These are phyloP conservation scores for Temnothorax rugatulus DNA, from an alignment of 2,888 invertebrate species.

Conservation along the genomic window DNA sequence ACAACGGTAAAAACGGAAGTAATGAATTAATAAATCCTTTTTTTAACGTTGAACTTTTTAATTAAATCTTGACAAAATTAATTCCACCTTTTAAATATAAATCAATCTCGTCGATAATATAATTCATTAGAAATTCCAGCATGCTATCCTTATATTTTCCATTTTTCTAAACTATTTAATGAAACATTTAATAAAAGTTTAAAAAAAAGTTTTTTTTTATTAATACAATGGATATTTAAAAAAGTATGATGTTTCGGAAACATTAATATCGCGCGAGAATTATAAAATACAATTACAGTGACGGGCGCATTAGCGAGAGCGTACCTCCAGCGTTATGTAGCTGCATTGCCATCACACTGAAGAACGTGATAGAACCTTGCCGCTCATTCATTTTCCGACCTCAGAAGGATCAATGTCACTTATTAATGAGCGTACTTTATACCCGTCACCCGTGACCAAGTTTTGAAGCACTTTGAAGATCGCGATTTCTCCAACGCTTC, in stretches of 20 bases:
- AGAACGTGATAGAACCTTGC: slow-evolving; percentile 25
- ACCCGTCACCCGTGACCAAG: slow-evolving; percentile 53
- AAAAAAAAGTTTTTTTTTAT: background rate
- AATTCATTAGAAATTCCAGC: background rate
- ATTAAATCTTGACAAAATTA: background rate
- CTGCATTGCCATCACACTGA: slow-evolving; percentile 13
- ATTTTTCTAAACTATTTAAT: background rate
- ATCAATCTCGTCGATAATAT: background rate
- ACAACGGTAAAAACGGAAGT: background rate
- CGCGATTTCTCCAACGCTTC: slow-evolving; percentile 58
- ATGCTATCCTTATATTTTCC: background rate
- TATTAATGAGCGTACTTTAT: slow-evolving; percentile 56
- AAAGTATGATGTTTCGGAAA: background rate
- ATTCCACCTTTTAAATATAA: background rate
- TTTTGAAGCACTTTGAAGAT: slow-evolving; percentile 57
- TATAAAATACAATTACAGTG: slow-evolving; percentile 31
- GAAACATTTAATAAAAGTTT: slow-evolving; percentile 11
- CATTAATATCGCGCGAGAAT: slow-evolving; percentile 20
- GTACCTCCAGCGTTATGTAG: background rate
- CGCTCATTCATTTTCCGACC: slow-evolving; percentile 37
- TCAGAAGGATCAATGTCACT: slow-evolving; percentile 53
- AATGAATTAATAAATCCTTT: background rate
- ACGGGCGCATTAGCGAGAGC: background rate
- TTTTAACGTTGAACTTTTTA: background rate
- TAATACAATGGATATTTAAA: background rate